These are phyloP conservation scores for Apotomis betuletana DNA, from an alignment of 2,888 invertebrate genomes.

Conservation along the genomic window DNA sequence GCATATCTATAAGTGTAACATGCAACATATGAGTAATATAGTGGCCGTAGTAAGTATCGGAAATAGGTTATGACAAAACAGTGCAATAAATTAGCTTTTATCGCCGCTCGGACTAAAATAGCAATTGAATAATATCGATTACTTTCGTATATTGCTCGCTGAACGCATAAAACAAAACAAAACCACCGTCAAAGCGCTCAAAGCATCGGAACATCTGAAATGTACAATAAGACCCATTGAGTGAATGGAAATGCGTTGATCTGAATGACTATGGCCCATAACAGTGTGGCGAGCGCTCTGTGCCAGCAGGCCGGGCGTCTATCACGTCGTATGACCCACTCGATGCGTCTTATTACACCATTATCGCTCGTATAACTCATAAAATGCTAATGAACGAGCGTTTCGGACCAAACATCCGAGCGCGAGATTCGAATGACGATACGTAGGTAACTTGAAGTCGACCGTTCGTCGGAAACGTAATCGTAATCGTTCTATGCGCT, in stretches of 20 bases:
- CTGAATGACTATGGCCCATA: slow-evolving; percentile 70
- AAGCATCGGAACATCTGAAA: slow-evolving; percentile 60
- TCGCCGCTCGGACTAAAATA: slow-evolving; percentile 8
- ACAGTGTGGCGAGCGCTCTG: slow-evolving; percentile 66
- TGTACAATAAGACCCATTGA: slow-evolving; percentile 66
- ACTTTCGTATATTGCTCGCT: slow-evolving; percentile 53
- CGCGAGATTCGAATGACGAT: slow-evolving; percentile 81
- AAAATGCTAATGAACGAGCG: slow-evolving; percentile 83
- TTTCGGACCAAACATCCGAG: slow-evolving; percentile 83
- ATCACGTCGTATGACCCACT: slow-evolving; percentile 78
- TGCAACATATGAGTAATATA: background rate
- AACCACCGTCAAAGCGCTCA: slow-evolving; percentile 46
- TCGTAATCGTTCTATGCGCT: slow-evolving; percentile 77
- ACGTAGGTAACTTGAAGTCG: slow-evolving; percentile 79
- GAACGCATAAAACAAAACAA: slow-evolving; percentile 63
- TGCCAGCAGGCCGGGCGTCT: slow-evolving; percentile 71
- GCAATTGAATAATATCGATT: slow-evolving; percentile 39
- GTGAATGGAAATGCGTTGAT: slow-evolving; percentile 69
- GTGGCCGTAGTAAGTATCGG: background rate
- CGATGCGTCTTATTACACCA: slow-evolving; percentile 82
- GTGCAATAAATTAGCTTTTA: slow-evolving; percentile 13
- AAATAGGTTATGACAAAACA: slow-evolving; percentile 14
- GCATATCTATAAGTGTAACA: background rate
- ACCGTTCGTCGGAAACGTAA: slow-evolving; percentile 80
- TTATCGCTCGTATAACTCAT: slow-evolving; percentile 83